phyloP scores from a whole-genome alignment of 2,888 invertebrate genomes.

The Fabriciana adippe region DNA sequence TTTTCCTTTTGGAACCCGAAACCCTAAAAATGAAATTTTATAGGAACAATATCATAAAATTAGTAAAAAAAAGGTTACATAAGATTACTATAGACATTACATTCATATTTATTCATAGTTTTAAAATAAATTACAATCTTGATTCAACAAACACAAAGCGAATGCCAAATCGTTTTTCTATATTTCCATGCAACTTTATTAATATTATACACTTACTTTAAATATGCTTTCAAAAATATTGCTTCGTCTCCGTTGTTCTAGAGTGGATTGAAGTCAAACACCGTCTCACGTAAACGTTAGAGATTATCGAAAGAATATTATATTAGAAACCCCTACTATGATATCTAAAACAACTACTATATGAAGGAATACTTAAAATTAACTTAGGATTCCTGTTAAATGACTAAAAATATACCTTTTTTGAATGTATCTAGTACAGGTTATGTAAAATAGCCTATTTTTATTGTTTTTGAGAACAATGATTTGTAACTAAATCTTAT shows the following conservation, averaged over 20 bases:
- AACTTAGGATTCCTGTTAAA: no score
- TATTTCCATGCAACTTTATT: constrained; percentile 14
- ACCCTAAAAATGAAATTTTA: no score
- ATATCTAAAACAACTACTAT: background rate
- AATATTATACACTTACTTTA: constrained; percentile 31
- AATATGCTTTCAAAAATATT: constrained; percentile 58
- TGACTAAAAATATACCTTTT: no score
- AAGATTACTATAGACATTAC: no score
- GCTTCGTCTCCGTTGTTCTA: constrained; percentile 44
- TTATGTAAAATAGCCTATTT: no score
- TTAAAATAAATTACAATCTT: background rate
- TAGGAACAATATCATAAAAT: no score
- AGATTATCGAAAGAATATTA: constrained; percentile 59
- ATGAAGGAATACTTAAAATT: background rate
- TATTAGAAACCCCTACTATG: constrained; percentile 45
- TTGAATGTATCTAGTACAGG: no score
- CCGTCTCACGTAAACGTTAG: constrained; percentile 50
- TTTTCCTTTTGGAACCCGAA: no score
- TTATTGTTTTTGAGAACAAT: background rate
- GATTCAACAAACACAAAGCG: background rate
- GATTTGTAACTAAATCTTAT: background rate
- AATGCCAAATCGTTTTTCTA: background rate
- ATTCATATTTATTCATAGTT: background rate
- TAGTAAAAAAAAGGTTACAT: no score
- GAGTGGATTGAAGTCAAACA: constrained; percentile 54